These are phyloP conservation scores for Platalea minor DNA, from an alignment of 2,797 vertebrate genomes.

Conservation along the genomic window DNA sequence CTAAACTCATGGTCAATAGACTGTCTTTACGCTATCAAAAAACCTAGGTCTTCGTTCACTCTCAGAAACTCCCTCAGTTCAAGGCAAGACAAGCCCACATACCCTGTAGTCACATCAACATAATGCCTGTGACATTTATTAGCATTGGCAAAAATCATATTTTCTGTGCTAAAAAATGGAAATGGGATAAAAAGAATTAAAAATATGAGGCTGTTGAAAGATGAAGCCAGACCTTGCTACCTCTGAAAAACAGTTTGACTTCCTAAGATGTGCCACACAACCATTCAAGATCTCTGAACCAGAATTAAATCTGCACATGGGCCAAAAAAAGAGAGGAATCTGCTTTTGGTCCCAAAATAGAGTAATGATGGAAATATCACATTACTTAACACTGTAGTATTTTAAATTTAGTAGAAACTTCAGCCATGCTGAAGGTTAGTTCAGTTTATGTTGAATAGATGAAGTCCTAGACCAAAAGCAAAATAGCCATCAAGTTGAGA, in stretches of 20 bases:
- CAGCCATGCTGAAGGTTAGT: not conserved
- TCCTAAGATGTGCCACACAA: not conserved
- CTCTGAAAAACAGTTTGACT: not conserved
- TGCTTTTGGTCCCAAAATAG: not conserved
- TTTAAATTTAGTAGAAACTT: not conserved
- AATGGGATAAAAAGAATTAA: not conserved
- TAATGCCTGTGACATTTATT: not conserved
- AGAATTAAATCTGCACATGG: not conserved
- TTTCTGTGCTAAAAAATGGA: not conserved
- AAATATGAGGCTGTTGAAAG: not conserved
- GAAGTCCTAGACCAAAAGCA: not conserved
- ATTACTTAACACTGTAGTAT: not conserved
- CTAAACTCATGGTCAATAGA: not conserved
- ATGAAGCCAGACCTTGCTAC: not conserved
- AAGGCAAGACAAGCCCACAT: not conserved
- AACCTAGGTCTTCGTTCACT: not conserved
- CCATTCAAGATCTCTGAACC: not conserved
- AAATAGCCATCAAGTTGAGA: not conserved
- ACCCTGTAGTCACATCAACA: not conserved
- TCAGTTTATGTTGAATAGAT: not conserved
- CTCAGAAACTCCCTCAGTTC: not conserved
- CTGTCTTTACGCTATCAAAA: not conserved
- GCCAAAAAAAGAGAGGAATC: not conserved
- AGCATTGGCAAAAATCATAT: not conserved
- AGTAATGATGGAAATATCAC: not conserved